A percentile compares a stretch with the other conserved stretches of the same genome.
These are phyloP conservation scores for Maconellicoccus hirsutus DNA, from an alignment of 1,140 invertebrate species.

Conservation along the genomic window DNA sequence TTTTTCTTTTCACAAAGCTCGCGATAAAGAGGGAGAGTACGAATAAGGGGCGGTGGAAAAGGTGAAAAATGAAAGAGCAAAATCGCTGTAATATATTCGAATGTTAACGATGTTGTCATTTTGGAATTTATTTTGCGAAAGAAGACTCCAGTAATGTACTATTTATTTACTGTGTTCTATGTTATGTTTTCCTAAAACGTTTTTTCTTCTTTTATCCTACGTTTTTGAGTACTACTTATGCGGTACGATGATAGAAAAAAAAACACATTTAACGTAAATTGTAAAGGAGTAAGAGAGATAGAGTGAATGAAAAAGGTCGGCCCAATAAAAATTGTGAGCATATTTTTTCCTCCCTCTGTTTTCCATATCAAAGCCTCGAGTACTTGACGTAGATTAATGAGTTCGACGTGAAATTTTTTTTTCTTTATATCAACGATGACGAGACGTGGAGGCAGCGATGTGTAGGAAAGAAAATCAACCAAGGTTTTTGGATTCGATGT, in stretches of 20 bases:
- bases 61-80: not conserved
- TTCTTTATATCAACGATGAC: not conserved
- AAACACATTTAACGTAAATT: not conserved
- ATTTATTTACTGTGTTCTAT: not conserved
- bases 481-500: too few species aligned
- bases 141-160: not conserved
- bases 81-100: slow-evolving; percentile 1
- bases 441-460: not conserved
- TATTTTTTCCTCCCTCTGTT: not conserved
- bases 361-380: not conserved
- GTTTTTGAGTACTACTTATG: not conserved
- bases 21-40: not conserved
- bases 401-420: not conserved
- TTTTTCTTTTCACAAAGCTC: not conserved
- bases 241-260: not conserved
- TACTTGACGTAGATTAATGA: slow-evolving; percentile 5
- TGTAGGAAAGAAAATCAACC: not conserved
- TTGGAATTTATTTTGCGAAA: not conserved
- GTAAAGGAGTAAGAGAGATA: not conserved
- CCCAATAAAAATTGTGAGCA: not conserved
- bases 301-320: not conserved
- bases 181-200: not conserved
- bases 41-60: too few species aligned
- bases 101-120: slow-evolving; percentile 5
- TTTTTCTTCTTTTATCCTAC: not conserved